A percentile compares a stretch with the other conserved stretches of the same genome.
Evolutionary conservation across 2,113 vertebrate species (phyloP).

Genomic region (Lamprotornis superbus): DNA sequence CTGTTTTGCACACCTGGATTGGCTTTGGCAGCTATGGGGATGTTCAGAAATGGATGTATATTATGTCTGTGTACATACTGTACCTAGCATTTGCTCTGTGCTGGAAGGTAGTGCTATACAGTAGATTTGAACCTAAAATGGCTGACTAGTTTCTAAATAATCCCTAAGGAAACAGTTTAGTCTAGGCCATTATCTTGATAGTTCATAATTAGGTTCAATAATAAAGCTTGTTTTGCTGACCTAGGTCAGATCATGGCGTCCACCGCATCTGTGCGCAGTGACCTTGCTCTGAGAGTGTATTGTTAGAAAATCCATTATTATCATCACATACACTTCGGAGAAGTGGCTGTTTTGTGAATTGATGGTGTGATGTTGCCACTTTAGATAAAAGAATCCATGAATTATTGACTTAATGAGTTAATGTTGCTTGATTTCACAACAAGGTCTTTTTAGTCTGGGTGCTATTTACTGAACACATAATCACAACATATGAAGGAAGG

Average conservation of each 20-base stretch:
- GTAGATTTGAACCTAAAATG: conserved; percentile 70
- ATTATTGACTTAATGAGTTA: conserved; percentile 91
- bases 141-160: conserved; percentile 76
- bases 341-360: conserved; percentile 85
- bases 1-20: background rate
- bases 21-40: fast-evolving
- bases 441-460: conserved; percentile 71
- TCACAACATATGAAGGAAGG: conserved; percentile 51
- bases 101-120: conserved; percentile 25
- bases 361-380: conserved; percentile 88
- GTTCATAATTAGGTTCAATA: conserved; percentile 84
- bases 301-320: conserved; percentile 88
- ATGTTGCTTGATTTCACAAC: conserved; percentile 84
- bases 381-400: conserved; percentile 89
- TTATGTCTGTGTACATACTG: fast-evolving
- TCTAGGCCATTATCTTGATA: conserved; percentile 82
- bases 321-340: conserved; percentile 82
- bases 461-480: conserved; percentile 74
- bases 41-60: background rate
- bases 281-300: conserved; percentile 81
- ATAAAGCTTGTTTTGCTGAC: conserved; percentile 82
- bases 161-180: conserved; percentile 78
- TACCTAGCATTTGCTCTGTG: background rate
- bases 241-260: conserved; percentile 76
- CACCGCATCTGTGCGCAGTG: conserved; percentile 72